Evolutionary conservation across 2,888 invertebrate species (phyloP).

Genomic region (Meliscaeva auricollis): DNA sequence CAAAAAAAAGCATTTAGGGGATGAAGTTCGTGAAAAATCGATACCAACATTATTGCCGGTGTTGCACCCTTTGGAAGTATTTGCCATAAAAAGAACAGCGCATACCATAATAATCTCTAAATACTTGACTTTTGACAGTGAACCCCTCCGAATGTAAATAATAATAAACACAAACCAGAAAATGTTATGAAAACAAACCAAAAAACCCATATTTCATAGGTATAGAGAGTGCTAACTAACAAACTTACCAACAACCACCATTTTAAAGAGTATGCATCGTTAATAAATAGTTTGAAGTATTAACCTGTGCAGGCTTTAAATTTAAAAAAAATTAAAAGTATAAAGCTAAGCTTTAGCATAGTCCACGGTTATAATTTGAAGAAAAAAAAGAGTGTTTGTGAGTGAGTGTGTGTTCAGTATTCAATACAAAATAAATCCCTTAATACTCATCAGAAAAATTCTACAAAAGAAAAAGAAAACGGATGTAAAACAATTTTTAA

Average conservation of each 20-base stretch:
- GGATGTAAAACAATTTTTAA: conserved; percentile 81
- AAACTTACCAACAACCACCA: conserved; percentile 9
- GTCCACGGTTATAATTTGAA: neutral
- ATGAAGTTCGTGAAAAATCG: conserved; percentile 71
- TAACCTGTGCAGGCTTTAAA: neutral
- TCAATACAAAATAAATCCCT: conserved; percentile 39
- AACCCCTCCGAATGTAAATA: conserved; percentile 71
- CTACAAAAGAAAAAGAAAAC: conserved; percentile 74
- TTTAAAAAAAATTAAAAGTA: neutral
- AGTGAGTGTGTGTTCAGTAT: neutral
- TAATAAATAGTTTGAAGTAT: neutral
- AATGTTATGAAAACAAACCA: conserved; percentile 37
- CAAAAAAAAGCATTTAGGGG: conserved; percentile 44
- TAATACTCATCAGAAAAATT: conserved; percentile 31
- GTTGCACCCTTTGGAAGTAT: conserved; percentile 66
- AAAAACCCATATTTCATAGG: conserved; percentile 17
- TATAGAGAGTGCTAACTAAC: neutral
- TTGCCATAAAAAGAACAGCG: conserved; percentile 67
- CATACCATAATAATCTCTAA: conserved; percentile 47
- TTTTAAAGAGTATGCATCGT: conserved; percentile 4
- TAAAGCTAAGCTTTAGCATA: neutral
- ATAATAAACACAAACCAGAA: conserved; percentile 54
- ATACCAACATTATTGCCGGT: conserved; percentile 72
- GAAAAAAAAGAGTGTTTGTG: neutral
- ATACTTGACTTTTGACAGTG: conserved; percentile 55